These are phyloP conservation scores for Apotomis betuletana DNA, from an alignment of 2,888 invertebrate species.

Conservation along the genomic window DNA sequence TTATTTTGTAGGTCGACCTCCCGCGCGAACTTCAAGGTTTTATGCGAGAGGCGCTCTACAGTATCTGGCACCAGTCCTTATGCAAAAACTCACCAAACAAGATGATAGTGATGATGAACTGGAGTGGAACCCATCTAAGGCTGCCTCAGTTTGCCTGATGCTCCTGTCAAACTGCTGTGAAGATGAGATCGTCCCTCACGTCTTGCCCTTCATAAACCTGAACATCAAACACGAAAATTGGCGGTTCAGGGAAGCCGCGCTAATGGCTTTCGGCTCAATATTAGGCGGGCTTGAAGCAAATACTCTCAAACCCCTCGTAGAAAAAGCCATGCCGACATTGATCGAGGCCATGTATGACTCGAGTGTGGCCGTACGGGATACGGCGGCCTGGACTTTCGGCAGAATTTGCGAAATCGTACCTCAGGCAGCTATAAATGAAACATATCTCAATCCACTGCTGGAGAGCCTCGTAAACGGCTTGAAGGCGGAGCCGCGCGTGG, in stretches of 20 bases:
- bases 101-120: slow-evolving; percentile 99
- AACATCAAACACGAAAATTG: slow-evolving; percentile 97
- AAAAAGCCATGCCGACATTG: slow-evolving; percentile 97
- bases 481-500: slow-evolving; percentile 97
- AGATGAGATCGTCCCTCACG: slow-evolving; percentile 97
- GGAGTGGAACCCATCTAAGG: slow-evolving; percentile 99
- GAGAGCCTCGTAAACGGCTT: slow-evolving; percentile 93
- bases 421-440: slow-evolving; percentile 95
- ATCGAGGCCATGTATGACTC: slow-evolving; percentile 97
- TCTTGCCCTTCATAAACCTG: slow-evolving; percentile 97
- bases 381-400: slow-evolving; percentile 99
- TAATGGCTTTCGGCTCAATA: slow-evolving; percentile 99
- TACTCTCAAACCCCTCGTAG: slow-evolving; percentile 95
- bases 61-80: slow-evolving; percentile 96
- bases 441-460: slow-evolving; percentile 90
- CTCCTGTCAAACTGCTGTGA: slow-evolving; percentile 98
- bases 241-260: slow-evolving; percentile 96
- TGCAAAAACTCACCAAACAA: slow-evolving; percentile 97
- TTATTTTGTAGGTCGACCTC: slow-evolving; percentile 89
- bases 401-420: slow-evolving; percentile 98
- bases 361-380: slow-evolving; percentile 97
- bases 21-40: slow-evolving; percentile 95
- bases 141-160: slow-evolving; percentile 99
- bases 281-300: slow-evolving; percentile 94
- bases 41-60: slow-evolving; percentile 99